These are phyloP conservation scores for Rhinolophus sinicus DNA, from an alignment of 2,113 vertebrate species.

Conservation along the genomic window DNA sequence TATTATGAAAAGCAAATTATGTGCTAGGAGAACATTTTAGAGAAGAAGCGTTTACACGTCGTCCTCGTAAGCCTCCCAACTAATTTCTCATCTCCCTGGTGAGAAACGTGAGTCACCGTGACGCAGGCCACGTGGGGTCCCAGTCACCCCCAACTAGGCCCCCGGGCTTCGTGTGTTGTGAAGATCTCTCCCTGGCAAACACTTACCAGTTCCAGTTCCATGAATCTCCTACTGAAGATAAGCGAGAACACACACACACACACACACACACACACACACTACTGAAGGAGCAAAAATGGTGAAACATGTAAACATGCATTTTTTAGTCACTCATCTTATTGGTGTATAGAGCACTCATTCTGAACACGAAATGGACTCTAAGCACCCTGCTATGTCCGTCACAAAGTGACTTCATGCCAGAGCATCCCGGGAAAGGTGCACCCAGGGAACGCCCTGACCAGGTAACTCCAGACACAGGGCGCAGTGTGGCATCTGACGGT, in stretches of 20 bases:
- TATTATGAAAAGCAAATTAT: not conserved
- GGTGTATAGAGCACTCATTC: too few species aligned
- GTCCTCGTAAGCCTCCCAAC: not conserved
- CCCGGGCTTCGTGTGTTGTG: rapidly evolving
- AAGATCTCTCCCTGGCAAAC: rapidly evolving
- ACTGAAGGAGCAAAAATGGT: too few species aligned
- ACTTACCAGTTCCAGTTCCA: rapidly evolving
- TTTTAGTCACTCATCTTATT: not conserved
- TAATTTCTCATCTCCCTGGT: not conserved
- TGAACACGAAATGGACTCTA: too few species aligned
- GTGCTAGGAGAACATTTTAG: not conserved
- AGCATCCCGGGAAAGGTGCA: too few species aligned
- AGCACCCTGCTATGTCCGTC: too few species aligned
- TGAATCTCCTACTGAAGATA: rapidly evolving
- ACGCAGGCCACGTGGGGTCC: rapidly evolving
- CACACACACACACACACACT: rapidly evolving
- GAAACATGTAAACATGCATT: rapidly evolving
- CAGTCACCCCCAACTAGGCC: too few species aligned
- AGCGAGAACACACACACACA: not conserved
- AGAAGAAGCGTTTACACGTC: not conserved
- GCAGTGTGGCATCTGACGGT: too few species aligned
- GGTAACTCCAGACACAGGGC: too few species aligned
- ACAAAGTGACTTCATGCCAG: too few species aligned
- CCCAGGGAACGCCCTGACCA: too few species aligned
- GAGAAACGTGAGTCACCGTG: not conserved